Evolutionary conservation across 1,140 invertebrate species (phyloP).

Genomic region (Mycetomoellerius zeteki): DNA sequence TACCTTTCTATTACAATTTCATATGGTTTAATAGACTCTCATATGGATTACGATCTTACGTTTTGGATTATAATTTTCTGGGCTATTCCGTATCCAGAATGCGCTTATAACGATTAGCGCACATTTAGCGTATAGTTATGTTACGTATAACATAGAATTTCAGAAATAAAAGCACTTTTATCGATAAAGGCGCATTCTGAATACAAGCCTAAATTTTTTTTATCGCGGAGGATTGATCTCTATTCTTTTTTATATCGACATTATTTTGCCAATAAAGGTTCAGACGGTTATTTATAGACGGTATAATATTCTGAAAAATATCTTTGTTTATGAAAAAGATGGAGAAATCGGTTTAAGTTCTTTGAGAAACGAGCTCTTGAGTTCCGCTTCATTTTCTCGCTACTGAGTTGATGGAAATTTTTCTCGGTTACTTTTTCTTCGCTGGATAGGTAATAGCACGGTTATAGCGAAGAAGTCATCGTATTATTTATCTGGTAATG

Average conservation of each 20-base stretch:
- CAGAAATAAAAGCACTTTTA: no score
- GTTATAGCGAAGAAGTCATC: neutral
- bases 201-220: neutral
- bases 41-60: neutral
- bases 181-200: no score
- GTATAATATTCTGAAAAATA: neutral
- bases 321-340: neutral
- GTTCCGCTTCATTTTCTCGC: conserved; percentile 20
- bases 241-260: neutral
- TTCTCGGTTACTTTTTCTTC: neutral
- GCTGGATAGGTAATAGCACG: neutral
- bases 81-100: no score
- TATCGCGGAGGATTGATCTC: neutral
- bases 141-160: no score
- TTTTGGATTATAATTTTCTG: neutral
- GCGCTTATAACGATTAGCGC: no score
- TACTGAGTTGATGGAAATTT: conserved; percentile 17
- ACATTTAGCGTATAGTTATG: no score
- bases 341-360: neutral
- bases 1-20: conserved; percentile 5
- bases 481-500: conserved; percentile 34
- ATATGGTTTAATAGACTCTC: neutral
- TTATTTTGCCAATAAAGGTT: neutral
- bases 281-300: neutral
- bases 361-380: conserved; percentile 5